Evolutionary conservation across 2,888 invertebrate species (phyloP).

Genomic region (Pachliopta kotzebuea): DNA sequence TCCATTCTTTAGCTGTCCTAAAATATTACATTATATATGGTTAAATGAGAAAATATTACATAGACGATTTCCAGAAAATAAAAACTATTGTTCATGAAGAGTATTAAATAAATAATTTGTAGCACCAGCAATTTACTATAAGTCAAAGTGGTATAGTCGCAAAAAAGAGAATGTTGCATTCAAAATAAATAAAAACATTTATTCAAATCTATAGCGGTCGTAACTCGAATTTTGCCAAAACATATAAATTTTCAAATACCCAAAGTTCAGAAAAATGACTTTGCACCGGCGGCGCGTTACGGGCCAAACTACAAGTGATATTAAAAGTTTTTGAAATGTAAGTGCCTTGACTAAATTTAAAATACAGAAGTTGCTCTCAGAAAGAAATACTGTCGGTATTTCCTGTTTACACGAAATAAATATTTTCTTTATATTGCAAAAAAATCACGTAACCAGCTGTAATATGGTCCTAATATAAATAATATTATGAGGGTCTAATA

Average conservation of each 20-base stretch:
- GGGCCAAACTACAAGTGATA: slow-evolving; percentile 14
- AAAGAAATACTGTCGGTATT: not conserved
- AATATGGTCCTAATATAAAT: not conserved
- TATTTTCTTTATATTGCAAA: not conserved
- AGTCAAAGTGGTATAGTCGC: not conserved
- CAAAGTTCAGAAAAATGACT: slow-evolving; percentile 2
- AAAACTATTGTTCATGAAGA: too few species aligned
- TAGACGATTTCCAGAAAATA: too few species aligned
- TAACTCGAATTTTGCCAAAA: not conserved
- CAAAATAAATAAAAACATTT: not conserved
- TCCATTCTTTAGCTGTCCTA: too few species aligned
- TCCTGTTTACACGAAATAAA: not conserved
- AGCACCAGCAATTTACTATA: too few species aligned
- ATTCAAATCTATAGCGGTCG: not conserved
- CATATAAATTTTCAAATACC: slow-evolving; percentile 3
- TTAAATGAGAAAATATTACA: too few species aligned
- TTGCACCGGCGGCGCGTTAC: not conserved
- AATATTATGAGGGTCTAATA: too few species aligned
- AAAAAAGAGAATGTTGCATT: not conserved
- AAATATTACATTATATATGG: too few species aligned
- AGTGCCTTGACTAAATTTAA: slow-evolving; percentile 7
- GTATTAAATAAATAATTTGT: too few species aligned
- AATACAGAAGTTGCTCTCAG: not conserved
- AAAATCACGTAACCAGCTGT: not conserved
- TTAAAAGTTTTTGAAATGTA: slow-evolving; percentile 17